Base-by-base conservation (phyloP, 1,140 invertebrate genomes). In the Dendrolimus punctatus region DNA sequence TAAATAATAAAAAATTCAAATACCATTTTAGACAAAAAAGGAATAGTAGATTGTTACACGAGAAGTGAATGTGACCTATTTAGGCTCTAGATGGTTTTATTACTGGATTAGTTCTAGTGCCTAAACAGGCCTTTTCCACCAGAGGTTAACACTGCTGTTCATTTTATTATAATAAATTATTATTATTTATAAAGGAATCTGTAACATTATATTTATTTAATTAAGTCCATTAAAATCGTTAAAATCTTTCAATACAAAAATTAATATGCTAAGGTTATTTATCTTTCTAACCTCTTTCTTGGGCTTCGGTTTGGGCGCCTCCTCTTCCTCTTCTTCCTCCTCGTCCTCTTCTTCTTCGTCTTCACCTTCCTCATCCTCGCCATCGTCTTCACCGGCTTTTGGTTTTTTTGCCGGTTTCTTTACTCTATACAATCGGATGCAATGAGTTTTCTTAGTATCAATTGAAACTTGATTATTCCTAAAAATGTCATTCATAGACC, bases 281-380 rank as follows among this genome's bases (percentile, higher is more conserved):
- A 9, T 7, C 10, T 8, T 7, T 4, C 56, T 56, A 69, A 88
- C 87, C 72, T 89, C 85, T 72, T 85, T 89, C 53, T 83, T 83
- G 53, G 87, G 87, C 61, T 85, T 88, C 7, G 80, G 81, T 62
- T 87, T 83, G 6, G 85, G 82, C 47, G 84, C 85, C 55, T 86
- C 83, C 61, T 84, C 84, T 50, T 87, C 86, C 46, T 85, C 81
- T 36, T 86, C 85, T 57, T 88, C 87, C 41, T 83, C 82, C 39
- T 88, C 86, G 55, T 86, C 86, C 58, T 77, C 83, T 46, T 73
- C 81, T 48, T 84, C 85, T 8, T 76, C 84, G 1, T 76, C 85
- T 39, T 82, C 82, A 0, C 79, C 85, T 5, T 82, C 83, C 5
- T 83, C 80, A 42, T 87, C 85, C 7, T 82, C 85, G 0, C 76